These are phyloP conservation scores for Balearica regulorum DNA, from an alignment of 2,797 vertebrate genomes.

Conservation along the genomic window DNA sequence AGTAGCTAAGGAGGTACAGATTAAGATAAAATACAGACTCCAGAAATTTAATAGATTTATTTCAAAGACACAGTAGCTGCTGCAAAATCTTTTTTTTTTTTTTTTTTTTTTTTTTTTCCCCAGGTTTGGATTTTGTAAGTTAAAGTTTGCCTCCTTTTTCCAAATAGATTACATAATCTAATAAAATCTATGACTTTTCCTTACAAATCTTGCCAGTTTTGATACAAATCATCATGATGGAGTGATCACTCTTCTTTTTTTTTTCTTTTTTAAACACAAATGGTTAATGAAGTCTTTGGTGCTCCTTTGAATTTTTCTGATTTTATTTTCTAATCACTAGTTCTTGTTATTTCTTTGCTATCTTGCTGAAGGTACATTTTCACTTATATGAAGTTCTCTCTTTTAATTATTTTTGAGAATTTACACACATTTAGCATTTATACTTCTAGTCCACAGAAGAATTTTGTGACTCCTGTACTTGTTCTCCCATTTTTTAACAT, in stretches of 20 bases:
- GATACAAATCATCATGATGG: neutral
- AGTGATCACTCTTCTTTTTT: fast-evolving
- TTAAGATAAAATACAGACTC: neutral
- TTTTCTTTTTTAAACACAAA: neutral
- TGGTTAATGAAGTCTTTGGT: fast-evolving
- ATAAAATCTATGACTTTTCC: neutral
- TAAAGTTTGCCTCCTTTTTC: neutral
- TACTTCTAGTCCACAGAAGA: neutral
- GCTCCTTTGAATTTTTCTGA: neutral
- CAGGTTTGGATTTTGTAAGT: fast-evolving
- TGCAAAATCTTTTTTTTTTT: neutral
- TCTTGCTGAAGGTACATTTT: neutral
- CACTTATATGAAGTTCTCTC: neutral
- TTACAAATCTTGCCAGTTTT: neutral
- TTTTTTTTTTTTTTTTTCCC: too few species aligned
- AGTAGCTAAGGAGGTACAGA: neutral
- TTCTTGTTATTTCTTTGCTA: neutral
- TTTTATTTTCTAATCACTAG: neutral
- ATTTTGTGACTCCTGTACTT: neutral
- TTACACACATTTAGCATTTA: neutral
- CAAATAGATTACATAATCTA: neutral
- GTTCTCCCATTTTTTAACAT: neutral
- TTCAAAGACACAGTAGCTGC: neutral
- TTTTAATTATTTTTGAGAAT: neutral
- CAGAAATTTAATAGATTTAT: neutral